A percentile compares a stretch with the other conserved stretches of the same genome.
Evolutionary conservation across 2,113 vertebrate genomes (phyloP).

Genomic region (Lates calcarifer): DNA sequence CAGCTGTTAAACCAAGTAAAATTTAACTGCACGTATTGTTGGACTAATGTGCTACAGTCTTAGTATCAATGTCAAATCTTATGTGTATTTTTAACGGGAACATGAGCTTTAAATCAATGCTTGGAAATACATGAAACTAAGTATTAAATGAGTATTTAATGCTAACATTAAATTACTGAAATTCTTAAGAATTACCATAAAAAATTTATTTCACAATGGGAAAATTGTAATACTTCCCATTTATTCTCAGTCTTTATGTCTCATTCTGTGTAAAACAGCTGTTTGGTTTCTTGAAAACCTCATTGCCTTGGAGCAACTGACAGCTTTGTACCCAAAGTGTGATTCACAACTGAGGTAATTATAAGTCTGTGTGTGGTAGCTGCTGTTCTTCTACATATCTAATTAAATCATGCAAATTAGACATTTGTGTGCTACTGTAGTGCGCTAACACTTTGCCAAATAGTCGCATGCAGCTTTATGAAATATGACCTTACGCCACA

Average conservation of each 20-base stretch:
- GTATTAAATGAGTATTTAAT: not conserved
- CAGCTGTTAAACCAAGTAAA: not conserved
- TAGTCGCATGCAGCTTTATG: conserved; percentile 2
- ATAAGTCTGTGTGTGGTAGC: conserved; percentile 27
- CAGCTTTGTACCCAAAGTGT: conserved; percentile 20
- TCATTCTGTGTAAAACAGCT: not conserved
- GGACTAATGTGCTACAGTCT: not conserved
- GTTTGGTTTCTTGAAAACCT: conserved; percentile 18
- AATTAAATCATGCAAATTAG: conserved; percentile 52
- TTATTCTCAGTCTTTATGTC: not conserved
- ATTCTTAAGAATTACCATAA: not conserved
- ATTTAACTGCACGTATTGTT: not conserved
- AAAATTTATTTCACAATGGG: not conserved
- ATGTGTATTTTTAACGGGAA: too few relatives aligned
- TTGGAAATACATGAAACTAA: too few relatives aligned
- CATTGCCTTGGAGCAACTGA: not conserved
- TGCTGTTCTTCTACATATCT: conserved; percentile 26
- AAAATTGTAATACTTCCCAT: not conserved
- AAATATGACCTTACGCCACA: conserved; percentile 38
- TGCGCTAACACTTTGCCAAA: conserved; percentile 20
- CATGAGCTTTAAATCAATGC: too few relatives aligned
- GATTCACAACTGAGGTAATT: conserved; percentile 36
- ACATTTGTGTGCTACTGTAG: conserved; percentile 26
- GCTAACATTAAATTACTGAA: not conserved
- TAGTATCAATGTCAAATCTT: not conserved